Evolutionary conservation across 2,113 vertebrate genomes (phyloP).

Genomic region (Proterorhinus semilunaris): DNA sequence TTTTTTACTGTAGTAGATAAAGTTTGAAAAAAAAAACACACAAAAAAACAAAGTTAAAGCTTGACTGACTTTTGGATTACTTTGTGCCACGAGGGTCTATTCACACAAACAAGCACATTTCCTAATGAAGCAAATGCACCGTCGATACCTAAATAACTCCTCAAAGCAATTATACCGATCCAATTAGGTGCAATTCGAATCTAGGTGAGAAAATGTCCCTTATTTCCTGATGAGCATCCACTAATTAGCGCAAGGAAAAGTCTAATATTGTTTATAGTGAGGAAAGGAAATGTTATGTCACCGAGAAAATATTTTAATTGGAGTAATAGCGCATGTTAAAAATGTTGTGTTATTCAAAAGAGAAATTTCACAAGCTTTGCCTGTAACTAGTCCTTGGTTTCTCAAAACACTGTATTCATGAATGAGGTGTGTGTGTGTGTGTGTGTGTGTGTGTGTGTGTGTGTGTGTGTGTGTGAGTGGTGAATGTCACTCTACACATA

Average conservation of each 20-base stretch:
- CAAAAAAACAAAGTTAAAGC: conserved; percentile 13
- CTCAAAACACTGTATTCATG: background rate
- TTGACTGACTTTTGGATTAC: conserved; percentile 31
- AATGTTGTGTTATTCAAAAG: background rate
- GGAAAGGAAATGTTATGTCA: background rate
- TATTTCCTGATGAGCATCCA: conserved; percentile 51
- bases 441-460: too few species aligned
- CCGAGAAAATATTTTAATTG: background rate
- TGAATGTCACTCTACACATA: too few species aligned
- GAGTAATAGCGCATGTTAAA: background rate
- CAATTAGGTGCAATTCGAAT: conserved; percentile 59
- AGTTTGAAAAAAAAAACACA: conserved; percentile 7
- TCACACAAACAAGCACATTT: conserved; percentile 28
- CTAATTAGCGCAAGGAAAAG: conserved; percentile 56
- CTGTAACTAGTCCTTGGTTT: background rate
- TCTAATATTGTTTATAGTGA: conserved; percentile 20
- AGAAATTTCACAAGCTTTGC: background rate
- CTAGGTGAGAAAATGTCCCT: conserved; percentile 64
- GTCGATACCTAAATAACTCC: conserved; percentile 60
- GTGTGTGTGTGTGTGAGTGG: too few species aligned
- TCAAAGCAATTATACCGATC: conserved; percentile 58
- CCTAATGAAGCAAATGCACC: conserved; percentile 51
- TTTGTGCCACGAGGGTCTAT: conserved; percentile 19
- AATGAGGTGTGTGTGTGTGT: too few species aligned
- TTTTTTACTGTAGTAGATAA: background rate